Base-by-base conservation (phyloP, 2,888 invertebrate species). In the Venustoraphidia nigricollis region DNA sequence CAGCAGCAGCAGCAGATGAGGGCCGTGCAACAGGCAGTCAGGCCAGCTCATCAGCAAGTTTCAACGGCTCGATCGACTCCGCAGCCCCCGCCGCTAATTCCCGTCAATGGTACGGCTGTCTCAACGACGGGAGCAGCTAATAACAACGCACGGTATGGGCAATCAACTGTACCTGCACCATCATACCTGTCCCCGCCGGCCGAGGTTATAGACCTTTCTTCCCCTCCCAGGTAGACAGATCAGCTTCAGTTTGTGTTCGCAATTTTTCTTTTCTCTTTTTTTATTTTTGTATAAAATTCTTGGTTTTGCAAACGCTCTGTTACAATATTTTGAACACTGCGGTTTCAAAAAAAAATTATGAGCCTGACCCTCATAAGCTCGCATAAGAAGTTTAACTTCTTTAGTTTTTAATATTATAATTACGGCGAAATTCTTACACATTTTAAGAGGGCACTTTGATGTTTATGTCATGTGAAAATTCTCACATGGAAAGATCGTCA, bases 31-130 rank as follows among this genome's bases (percentile, higher is more conserved):
- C 39, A 49, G 46, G 40, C 45, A 40, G 41, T 41, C 37, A 36
- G n/a, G 47, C 43, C 36, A 49, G 45, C 13, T 34, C 63, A 63
- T 51, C 63, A 64, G 57, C 70, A 69, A 56, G 64, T 66, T 55
- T 65, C 66, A 49, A 64, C 61, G 40, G 62, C 57, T 38, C 65
- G 61, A 52, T 53, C 62, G 40, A 58, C 60, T 38, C 48, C 17
- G 37, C 52, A 58, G 37, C 73, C 73, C 43, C 75, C 76, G 40
- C 73, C 75, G 17, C 64, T 76, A 48, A 69, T 75, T 56, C 71
- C 73, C 47, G 72, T 72, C 35, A 47, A 47, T 37, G 47, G 47
- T 9, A 47, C 17, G 11, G 37, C 42, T 27, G 27, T 27, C 27
- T 5, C 27, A 6, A 6, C 27, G 10, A 17, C 42, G 36, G 41